Evolutionary conservation across 1,140 invertebrate genomes (phyloP).

Genomic region (Mactra quadrangularis): DNA sequence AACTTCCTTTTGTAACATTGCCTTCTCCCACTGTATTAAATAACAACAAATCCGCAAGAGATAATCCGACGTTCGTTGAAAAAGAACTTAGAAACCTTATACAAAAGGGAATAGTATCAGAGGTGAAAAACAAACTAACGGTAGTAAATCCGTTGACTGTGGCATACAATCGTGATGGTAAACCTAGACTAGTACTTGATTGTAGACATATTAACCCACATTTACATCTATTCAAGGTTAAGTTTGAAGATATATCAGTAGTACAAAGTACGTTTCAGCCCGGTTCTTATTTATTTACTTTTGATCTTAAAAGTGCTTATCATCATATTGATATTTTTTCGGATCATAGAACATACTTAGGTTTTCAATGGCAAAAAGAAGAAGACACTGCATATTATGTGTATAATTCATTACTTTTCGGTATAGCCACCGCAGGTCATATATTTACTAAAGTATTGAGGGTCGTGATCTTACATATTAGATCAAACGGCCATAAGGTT

Average conservation of each 20-base stretch:
- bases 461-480: background rate
- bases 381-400: constrained; percentile 10
- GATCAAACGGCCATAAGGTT: constrained; percentile 10
- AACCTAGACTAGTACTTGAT: constrained; percentile 59
- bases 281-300: constrained; percentile 55
- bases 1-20: background rate
- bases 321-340: constrained; percentile 58
- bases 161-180: background rate
- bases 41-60: background rate
- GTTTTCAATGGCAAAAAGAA: constrained; percentile 28
- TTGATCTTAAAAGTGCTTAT: constrained; percentile 62
- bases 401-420: constrained; percentile 16
- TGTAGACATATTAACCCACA: constrained; percentile 56
- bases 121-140: background rate
- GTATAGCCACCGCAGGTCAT: constrained; percentile 10
- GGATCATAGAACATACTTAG: constrained; percentile 45
- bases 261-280: constrained; percentile 35
- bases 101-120: background rate
- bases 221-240: constrained; percentile 53
- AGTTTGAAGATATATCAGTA: constrained; percentile 52
- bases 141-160: constrained; percentile 9
- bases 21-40: background rate
- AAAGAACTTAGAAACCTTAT: background rate
- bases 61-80: background rate
- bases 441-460: constrained; percentile 14